Base-by-base conservation (phyloP, 2,113 vertebrate species). In the Cacatua alba region DNA sequence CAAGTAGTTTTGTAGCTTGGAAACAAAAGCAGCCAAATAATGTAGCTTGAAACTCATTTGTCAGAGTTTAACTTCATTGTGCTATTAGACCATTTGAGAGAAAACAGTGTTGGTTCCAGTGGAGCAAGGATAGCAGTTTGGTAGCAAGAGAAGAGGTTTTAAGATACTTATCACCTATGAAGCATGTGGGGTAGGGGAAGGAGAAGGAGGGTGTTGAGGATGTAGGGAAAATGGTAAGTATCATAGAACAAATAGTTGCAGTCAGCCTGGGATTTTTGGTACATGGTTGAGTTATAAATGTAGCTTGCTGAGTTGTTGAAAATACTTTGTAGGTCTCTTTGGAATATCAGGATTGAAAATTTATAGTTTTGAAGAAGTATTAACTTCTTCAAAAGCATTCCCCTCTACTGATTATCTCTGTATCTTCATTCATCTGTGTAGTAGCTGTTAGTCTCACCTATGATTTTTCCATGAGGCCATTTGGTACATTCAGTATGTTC, bases 401-500 rank as follows among this genome's bases (percentile, higher is more conserved):
- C 4, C 4, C 12, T 60, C 87, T 53, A 13, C 11, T 46, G 9
- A 37, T 68, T 75, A 26, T 24, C 17, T 29, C 0, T 0, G 1
- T 26, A 23, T 53, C 31, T 86, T 59, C 10, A 15, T 70, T 92
- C n/a, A 28, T 62, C 11, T 51, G 1, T 51, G 6, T 43, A 63
- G 14, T 46, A 5, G 31, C n/a, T 92, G 28, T 51, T 92, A 71
- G 41, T 51, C 28, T 77, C 1, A 0, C 52, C 39, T 13, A 5
- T 55, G 15, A 17, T 53, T 87, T 82, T 93, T 76, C 26, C 14
- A 9, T 69, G 20, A 57, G 29, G 26, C 14, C 10, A 13, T 76
- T 62, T 53, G 39, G 28, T 77, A 29, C 3, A 1, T 93, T 81
- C 1, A 2, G 15, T 81, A 20, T 17, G 8, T 85, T 63, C 23